A percentile compares a stretch with the other conserved stretches of the same genome.
These are phyloP conservation scores for Ctenodactylus gundi DNA, from an alignment of 2,113 vertebrate genomes.

Conservation along the genomic window DNA sequence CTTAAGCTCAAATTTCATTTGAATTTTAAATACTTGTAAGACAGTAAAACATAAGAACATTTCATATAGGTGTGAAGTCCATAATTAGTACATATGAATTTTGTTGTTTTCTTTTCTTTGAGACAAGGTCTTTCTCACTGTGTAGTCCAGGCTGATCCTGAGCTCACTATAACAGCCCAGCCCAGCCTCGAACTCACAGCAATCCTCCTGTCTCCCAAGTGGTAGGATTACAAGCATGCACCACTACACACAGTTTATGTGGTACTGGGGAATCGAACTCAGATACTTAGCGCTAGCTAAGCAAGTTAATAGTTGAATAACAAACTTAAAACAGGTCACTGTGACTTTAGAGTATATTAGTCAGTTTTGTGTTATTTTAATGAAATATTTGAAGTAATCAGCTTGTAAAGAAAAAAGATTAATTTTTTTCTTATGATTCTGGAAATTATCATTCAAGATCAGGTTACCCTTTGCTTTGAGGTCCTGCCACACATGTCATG, in stretches of 20 bases:
- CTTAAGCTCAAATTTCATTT: constrained; percentile 39
- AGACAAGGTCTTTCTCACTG: no score
- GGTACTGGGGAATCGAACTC: no score
- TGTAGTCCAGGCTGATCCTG: no score
- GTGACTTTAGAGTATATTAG: not conserved
- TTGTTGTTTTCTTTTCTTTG: constrained; percentile 47
- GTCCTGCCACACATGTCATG: not conserved
- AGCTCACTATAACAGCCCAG: no score
- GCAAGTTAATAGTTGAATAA: not conserved
- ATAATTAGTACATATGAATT: not conserved
- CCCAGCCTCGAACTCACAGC: no score
- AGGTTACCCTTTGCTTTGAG: not conserved
- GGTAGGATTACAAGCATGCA: no score
- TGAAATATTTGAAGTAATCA: not conserved
- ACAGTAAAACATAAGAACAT: not conserved
- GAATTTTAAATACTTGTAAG: constrained; percentile 49
- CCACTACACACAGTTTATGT: no score
- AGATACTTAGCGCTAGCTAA: no score
- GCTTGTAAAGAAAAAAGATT: not conserved
- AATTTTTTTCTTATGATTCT: not conserved
- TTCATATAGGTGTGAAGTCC: not conserved
- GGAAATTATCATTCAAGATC: not conserved
- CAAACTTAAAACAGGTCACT: not conserved
- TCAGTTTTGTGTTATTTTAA: not conserved
- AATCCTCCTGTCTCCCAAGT: no score